A percentile compares a stretch with the other conserved stretches of the same genome.
These are phyloP conservation scores for Drosophila nigromelanica DNA, from an alignment of 1,140 invertebrate genomes.

Conservation along the genomic window DNA sequence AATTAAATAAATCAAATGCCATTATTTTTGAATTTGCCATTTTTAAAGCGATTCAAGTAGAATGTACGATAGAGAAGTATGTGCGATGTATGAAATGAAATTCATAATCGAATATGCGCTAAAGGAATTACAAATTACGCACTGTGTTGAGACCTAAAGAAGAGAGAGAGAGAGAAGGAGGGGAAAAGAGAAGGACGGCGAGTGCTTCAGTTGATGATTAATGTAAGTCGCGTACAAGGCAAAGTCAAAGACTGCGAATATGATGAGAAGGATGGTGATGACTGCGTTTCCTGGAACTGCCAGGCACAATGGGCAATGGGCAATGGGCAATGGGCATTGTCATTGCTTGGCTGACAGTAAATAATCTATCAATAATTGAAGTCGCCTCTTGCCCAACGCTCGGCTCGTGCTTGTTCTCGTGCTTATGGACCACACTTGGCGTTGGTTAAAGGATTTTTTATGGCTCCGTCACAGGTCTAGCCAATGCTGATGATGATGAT, in stretches of 20 bases:
- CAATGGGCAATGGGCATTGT: conserved; percentile 57
- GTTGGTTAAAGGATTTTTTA: conserved; percentile 67
- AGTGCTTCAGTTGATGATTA: conserved; percentile 66
- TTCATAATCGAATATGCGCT: conserved; percentile 61
- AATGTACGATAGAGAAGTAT: background rate
- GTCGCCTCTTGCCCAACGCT: conserved; percentile 41
- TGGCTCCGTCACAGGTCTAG: conserved; percentile 33
- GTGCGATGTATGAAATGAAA: conserved; percentile 56
- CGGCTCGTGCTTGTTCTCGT: conserved; percentile 30
- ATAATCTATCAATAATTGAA: conserved; percentile 82
- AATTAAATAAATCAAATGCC: too few species aligned
- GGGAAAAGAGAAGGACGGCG: background rate
- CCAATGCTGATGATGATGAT: conserved; percentile 21
- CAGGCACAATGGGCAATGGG: conserved; percentile 63
- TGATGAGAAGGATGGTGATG: conserved; percentile 53
- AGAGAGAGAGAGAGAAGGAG: background rate
- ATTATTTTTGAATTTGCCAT: too few species aligned
- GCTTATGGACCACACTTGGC: conserved; percentile 72
- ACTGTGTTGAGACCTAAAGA: conserved; percentile 10
- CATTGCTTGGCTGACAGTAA: conserved; percentile 73
- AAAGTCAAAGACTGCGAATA: conserved; percentile 46
- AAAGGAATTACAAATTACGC: conserved; percentile 76
- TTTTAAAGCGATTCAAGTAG: background rate
- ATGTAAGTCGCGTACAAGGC: conserved; percentile 75
- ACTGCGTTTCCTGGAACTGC: conserved; percentile 69